phyloP scores from a whole-genome alignment of 2,888 invertebrate genomes.

The Iselma pallidipennis region DNA sequence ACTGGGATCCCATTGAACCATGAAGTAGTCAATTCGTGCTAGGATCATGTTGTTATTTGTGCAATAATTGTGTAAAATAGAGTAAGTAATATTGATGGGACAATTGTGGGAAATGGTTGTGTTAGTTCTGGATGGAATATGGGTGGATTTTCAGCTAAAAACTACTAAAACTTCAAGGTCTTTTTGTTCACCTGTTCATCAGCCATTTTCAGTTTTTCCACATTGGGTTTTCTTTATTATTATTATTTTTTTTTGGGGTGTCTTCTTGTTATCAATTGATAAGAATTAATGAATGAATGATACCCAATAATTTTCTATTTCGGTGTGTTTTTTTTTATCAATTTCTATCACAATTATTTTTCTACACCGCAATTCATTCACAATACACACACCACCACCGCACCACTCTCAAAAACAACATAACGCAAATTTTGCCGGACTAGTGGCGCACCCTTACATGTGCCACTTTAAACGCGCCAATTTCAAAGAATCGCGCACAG shows the following conservation, averaged over 20 bases:
- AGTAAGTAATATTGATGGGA: neutral
- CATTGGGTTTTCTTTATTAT: constrained; percentile 48
- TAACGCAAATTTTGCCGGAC: constrained; percentile 35
- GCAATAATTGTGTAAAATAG: neutral
- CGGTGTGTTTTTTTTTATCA: neutral
- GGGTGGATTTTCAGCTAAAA: constrained; percentile 5
- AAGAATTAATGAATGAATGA: no score
- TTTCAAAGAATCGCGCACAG: no score
- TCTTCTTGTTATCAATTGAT: no score
- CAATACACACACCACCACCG: constrained; percentile 1
- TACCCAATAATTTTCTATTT: neutral
- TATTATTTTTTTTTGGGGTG: no score
- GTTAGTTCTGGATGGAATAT: constrained; percentile 6
- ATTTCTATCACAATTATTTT: neutral
- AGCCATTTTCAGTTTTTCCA: constrained; percentile 68
- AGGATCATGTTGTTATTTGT: neutral
- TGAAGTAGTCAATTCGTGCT: neutral
- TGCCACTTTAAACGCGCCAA: no score
- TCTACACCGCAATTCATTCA: constrained; percentile 14
- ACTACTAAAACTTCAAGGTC: constrained; percentile 44
- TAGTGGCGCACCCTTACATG: no score
- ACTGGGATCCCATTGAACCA: no score
- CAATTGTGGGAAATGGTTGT: neutral
- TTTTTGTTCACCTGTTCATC: constrained; percentile 72
- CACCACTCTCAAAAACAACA: constrained; percentile 39